A percentile compares a stretch with the other conserved stretches of the same genome.
Conservation (phyloP, 2,113 vertebrate genomes). For the Saimiri boliviensis region DNA sequence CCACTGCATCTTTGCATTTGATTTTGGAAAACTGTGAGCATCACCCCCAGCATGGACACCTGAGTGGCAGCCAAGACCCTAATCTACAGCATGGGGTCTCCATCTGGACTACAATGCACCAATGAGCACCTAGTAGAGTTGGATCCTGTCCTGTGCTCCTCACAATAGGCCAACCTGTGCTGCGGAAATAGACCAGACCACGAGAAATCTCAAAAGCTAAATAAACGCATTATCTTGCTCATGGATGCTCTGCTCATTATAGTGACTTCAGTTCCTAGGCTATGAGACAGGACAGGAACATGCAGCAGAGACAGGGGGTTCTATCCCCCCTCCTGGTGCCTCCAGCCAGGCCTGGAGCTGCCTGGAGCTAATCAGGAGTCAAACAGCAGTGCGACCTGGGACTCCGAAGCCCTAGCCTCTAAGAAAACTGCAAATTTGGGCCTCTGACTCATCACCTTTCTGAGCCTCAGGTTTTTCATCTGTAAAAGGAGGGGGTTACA, state of each 20-base stretch:
- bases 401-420: accelerated
- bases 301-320: too few species aligned
- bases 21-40: neutral
- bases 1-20: neutral
- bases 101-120: accelerated
- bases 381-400: accelerated
- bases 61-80: neutral
- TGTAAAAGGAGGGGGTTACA: neutral
- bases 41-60: neutral
- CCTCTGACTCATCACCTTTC: neutral
- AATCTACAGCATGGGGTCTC: accelerated
- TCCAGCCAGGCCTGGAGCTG: neutral
- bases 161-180: neutral
- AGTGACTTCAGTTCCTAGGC: neutral
- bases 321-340: neutral
- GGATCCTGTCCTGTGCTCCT: neutral
- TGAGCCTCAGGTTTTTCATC: neutral
- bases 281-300: too few species aligned
- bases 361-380: neutral
- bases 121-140: accelerated
- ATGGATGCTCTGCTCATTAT: neutral
- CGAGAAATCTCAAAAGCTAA: neutral
- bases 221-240: neutral
- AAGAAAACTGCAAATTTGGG: neutral
- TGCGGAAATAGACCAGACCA: neutral